Base-by-base conservation (phyloP, 1,140 invertebrate species). In the Daktulosphaira vitifoliae region DNA sequence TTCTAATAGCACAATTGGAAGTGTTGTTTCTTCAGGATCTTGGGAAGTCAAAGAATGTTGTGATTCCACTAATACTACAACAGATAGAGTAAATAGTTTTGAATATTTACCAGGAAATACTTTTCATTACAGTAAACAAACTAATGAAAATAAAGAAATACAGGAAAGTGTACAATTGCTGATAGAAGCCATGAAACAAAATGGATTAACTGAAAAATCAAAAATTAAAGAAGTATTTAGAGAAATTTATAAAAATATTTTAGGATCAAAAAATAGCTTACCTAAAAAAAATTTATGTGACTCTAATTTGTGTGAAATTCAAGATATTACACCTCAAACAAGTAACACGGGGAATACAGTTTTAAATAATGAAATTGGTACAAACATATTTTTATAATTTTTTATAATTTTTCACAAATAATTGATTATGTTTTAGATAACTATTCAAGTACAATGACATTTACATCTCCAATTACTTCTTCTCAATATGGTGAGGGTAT, bases 41-140 rank as follows among this genome's bases (percentile, higher is more conserved):
- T 68, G 64, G 62, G 44, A 33, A 8, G 65, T 6, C 52, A 50
- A 8, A 11, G 11, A 18, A 69, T 69, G 38, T 22, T 33, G 20
- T 11, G 18, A 66, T 29, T 51, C 49, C n/a, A 52, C 50, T 13
- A 52, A 33, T 20, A 65, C 37, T 26, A 44, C 50, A 15, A 71
- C 73, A 2, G 77, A 75, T 20, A 69, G 73, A 67, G 76, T 74
- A 2, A 78, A 79, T 50, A 79, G 78, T 68, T 79, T 79, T 66
- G 78, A 80, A 37, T 79, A 79, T 68, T 75, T 79, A 44, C 77
- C 77, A 7, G 76, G 66, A 4, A 74, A 78, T 53, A 70, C 75
- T 6, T 79, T 78, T 65, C 74, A 78, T 33, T 29, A 22, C 4
- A 18, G 25, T n/a, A 62, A 16, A 62, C 8, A 22, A 46, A 22